Percentiles rank a stretch among this genome's conserved stretches.
These are phyloP conservation scores for Philypnodon macrostomus DNA, from an alignment of 2,797 vertebrate species.

Conservation along the genomic window DNA sequence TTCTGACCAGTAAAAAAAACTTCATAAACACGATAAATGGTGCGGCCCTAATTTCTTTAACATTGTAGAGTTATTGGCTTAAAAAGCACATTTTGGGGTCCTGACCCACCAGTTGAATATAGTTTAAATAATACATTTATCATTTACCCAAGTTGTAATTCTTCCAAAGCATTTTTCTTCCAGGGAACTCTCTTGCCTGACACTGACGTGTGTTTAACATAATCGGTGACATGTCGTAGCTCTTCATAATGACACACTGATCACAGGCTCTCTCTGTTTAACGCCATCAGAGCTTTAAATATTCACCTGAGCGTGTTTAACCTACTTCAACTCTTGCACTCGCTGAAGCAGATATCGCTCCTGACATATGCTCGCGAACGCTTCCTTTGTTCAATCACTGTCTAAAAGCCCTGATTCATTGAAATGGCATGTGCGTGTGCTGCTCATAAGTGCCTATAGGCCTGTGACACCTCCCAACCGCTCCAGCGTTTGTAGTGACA, in stretches of 20 bases:
- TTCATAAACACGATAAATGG: too few species aligned
- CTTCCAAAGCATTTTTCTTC: too few species aligned
- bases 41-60: too few species aligned
- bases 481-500: constrained; percentile 77
- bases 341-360: constrained; percentile 44
- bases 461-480: constrained; percentile 63
- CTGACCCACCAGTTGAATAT: too few species aligned
- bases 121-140: too few species aligned
- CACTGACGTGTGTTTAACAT: constrained; percentile 61
- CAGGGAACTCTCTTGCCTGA: too few species aligned
- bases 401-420: constrained; percentile 44
- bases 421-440: constrained; percentile 33
- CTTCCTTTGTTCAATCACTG: constrained; percentile 66
- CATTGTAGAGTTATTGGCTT: too few species aligned
- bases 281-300: constrained; percentile 69
- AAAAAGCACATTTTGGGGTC: too few species aligned
- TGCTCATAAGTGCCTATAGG: constrained; percentile 33
- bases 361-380: constrained; percentile 65
- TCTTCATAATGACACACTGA: constrained; percentile 67
- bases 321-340: constrained; percentile 39
- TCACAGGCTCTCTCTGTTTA: constrained; percentile 68
- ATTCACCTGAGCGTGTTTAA: constrained; percentile 65
- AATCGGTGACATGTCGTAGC: constrained; percentile 58
- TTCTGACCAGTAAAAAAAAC: too few species aligned
- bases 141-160: too few species aligned